phyloP scores from a whole-genome alignment of 2,797 vertebrate genomes.

The Thaleichthys pacificus region DNA sequence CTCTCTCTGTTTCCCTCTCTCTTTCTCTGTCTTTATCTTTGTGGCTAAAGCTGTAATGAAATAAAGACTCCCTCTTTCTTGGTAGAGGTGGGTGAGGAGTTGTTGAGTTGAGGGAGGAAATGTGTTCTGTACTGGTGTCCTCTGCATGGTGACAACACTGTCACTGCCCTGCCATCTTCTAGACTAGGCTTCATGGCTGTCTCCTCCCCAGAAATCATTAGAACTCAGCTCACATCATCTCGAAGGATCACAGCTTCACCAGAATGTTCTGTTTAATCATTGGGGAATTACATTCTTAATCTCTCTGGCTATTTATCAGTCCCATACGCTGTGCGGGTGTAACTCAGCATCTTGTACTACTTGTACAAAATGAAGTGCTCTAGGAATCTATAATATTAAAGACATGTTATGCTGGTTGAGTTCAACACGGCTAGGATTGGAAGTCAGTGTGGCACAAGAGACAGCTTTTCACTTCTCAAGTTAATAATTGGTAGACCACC shows the following conservation, averaged over 20 bases:
- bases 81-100: neutral
- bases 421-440: neutral
- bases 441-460: neutral
- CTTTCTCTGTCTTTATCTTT: neutral
- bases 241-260: slow-evolving; percentile 2
- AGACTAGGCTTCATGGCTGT: neutral
- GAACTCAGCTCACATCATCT: neutral
- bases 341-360: neutral
- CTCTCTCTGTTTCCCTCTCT: neutral
- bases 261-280: neutral
- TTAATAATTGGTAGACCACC: slow-evolving; percentile 10
- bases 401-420: neutral
- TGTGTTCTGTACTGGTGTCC: neutral
- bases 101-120: neutral
- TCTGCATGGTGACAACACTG: neutral
- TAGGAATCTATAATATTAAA: neutral
- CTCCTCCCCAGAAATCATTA: neutral
- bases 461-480: slow-evolving; percentile 7
- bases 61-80: neutral
- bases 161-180: neutral
- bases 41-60: neutral
- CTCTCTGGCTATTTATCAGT: neutral
- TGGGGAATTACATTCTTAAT: neutral
- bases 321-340: neutral
- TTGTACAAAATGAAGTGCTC: neutral